Evolutionary conservation across 2,888 invertebrate species (phyloP).

Genomic region (Axea sp.): DNA sequence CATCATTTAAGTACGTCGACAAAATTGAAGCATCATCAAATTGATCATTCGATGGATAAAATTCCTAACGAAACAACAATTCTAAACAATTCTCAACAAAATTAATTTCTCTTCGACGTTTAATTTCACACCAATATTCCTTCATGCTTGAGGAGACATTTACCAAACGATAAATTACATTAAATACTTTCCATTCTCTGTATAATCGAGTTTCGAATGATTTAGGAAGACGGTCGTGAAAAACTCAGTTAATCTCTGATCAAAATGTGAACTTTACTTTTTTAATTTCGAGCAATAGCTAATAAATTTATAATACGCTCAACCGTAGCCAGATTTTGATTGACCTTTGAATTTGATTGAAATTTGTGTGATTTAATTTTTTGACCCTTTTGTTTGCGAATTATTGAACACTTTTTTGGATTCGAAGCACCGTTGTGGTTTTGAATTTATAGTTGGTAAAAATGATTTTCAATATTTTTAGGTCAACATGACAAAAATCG

Average conservation of each 20-base stretch:
- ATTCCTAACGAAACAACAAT: conserved; percentile 1
- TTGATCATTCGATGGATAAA: background rate
- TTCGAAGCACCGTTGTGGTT: no score
- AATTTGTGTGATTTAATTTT: background rate
- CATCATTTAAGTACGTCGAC: background rate
- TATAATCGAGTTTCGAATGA: conserved; percentile 18
- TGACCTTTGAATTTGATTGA: background rate
- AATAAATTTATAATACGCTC: conserved; percentile 21
- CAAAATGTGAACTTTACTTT: background rate
- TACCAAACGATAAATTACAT: conserved; percentile 11
- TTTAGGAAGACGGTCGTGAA: conserved; percentile 21
- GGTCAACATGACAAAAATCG: background rate
- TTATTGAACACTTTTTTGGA: no score
- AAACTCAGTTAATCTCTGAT: conserved; percentile 21
- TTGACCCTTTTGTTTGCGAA: no score
- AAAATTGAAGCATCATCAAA: background rate
- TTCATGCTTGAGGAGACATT: conserved; percentile 10
- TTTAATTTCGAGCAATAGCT: background rate
- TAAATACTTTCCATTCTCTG: conserved; percentile 7
- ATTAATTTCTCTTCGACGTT: background rate
- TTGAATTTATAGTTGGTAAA: no score
- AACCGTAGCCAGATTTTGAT: conserved; percentile 7
- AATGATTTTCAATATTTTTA: background rate
- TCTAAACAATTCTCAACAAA: no score
- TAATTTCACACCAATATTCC: background rate